Conservation (phyloP, 2,888 invertebrate species). For the Macroteleia sp. region DNA sequence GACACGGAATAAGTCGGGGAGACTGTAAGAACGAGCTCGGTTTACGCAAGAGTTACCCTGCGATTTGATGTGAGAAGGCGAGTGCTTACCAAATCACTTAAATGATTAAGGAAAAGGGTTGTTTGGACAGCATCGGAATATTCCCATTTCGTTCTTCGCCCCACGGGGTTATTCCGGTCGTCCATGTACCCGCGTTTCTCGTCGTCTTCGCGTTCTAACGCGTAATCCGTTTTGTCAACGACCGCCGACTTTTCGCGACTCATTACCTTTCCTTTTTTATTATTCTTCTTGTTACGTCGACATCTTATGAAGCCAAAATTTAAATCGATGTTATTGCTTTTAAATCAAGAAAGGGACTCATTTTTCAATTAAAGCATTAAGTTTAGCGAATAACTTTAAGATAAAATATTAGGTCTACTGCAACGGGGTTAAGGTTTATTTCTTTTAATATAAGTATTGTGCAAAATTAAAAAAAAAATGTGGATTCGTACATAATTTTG, state of each 20-base stretch:
- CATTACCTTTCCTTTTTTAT: conserved; percentile 74
- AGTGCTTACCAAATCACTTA: conserved; percentile 83
- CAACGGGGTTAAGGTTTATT: too few relatives aligned
- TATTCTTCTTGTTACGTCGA: too few relatives aligned
- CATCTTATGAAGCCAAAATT: too few relatives aligned
- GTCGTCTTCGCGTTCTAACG: conserved; percentile 66
- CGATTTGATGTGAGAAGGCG: conserved; percentile 75
- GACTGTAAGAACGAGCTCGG: conserved; percentile 75
- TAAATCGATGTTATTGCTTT: too few relatives aligned
- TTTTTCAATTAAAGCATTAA: too few relatives aligned
- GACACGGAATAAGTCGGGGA: conserved; percentile 67
- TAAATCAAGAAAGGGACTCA: too few relatives aligned
- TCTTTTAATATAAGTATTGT: too few relatives aligned
- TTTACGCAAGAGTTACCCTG: conserved; percentile 77
- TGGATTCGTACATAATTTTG: too few relatives aligned
- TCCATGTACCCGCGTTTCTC: conserved; percentile 45
- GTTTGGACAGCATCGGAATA: conserved; percentile 81
- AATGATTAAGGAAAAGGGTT: conserved; percentile 84
- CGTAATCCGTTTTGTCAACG: conserved; percentile 83
- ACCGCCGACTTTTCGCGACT: conserved; percentile 73
- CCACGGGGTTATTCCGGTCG: conserved; percentile 59
- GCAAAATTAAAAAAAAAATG: too few relatives aligned
- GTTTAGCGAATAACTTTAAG: too few relatives aligned
- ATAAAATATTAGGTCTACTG: too few relatives aligned
- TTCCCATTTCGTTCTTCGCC: conserved; percentile 77